These are phyloP conservation scores for Halcyon malimbica DNA, from an alignment of 2,113 vertebrate species.

Conservation along the genomic window DNA sequence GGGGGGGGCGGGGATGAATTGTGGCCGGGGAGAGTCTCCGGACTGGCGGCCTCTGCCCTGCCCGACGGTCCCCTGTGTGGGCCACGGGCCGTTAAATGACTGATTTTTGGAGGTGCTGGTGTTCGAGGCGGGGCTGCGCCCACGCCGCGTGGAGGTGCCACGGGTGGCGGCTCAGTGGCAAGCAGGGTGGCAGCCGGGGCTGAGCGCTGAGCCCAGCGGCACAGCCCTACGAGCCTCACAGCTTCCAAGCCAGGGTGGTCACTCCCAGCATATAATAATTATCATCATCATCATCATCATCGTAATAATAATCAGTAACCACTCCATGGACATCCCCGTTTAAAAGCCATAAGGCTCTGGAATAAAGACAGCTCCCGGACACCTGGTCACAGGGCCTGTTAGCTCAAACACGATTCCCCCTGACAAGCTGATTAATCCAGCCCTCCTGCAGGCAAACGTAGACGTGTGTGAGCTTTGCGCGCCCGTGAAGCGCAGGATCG, in stretches of 20 bases:
- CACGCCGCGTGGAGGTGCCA: rapidly evolving
- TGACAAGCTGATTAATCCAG: not conserved
- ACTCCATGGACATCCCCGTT: not conserved
- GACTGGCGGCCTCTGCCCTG: not conserved
- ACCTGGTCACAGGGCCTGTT: not conserved
- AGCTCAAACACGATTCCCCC: not conserved
- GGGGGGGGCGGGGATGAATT: not conserved
- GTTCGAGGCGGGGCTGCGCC: too few species aligned
- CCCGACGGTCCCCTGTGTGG: too few species aligned
- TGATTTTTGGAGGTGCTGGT: not conserved
- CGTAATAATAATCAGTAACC: too few species aligned
- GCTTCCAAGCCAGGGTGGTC: not conserved
- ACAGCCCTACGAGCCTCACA: rapidly evolving
- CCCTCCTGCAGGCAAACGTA: not conserved
- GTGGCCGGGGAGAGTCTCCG: not conserved
- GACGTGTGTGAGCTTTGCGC: rapidly evolving
- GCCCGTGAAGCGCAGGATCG: rapidly evolving
- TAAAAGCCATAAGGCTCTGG: not conserved
- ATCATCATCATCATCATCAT: too few species aligned
- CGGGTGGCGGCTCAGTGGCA: too few species aligned
- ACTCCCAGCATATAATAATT: not conserved
- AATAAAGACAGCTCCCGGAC: not conserved
- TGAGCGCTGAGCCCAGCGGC: rapidly evolving
- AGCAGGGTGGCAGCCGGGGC: not conserved
- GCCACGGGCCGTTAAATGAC: too few species aligned